Percentiles rank a stretch among this genome's conserved stretches.
Conservation (phyloP, 64 coral and sea anemone species). For the Catalaphyllia jardinei region DNA sequence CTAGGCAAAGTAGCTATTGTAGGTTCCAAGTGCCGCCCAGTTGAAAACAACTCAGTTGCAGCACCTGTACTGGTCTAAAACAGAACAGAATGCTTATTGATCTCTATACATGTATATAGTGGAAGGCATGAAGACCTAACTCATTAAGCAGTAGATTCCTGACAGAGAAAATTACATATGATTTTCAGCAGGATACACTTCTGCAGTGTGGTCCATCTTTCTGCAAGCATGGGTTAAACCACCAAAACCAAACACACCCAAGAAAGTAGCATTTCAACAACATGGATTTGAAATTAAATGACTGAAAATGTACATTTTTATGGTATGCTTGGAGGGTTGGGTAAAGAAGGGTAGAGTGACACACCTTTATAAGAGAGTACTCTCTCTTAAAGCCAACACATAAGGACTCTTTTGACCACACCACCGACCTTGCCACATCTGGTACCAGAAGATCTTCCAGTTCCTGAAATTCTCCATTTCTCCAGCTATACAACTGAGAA, state of each 20-base stretch:
- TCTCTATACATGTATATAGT: too few relatives aligned
- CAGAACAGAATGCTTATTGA: not conserved
- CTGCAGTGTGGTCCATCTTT: too few relatives aligned
- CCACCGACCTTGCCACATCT: slow-evolving; percentile 83
- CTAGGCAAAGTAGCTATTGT: slow-evolving; percentile 85
- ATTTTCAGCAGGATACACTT: too few relatives aligned
- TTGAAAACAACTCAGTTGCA: slow-evolving; percentile 85
- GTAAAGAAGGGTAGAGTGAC: not conserved
- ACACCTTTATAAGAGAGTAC: slow-evolving; percentile 97
- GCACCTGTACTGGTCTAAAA: slow-evolving; percentile 80
- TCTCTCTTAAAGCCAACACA: slow-evolving; percentile 98
- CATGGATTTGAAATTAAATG: too few relatives aligned
- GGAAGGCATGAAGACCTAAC: too few relatives aligned
- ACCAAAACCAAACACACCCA: too few relatives aligned
- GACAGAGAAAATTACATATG: too few relatives aligned
- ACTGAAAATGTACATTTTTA: too few relatives aligned
- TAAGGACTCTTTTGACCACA: slow-evolving; percentile 87
- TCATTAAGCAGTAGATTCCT: too few relatives aligned
- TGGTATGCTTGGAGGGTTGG: too few relatives aligned
- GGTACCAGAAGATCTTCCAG: slow-evolving; percentile 83
- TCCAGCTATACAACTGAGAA: slow-evolving; percentile 86
- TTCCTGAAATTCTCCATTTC: slow-evolving; percentile 87
- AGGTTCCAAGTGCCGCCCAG: slow-evolving; percentile 93
- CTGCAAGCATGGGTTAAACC: too few relatives aligned
- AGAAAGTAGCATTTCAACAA: too few relatives aligned